A percentile compares a stretch with the other conserved stretches of the same genome.
Conservation (phyloP, 2,113 vertebrate genomes). For the Genyomyrus donnyi region DNA sequence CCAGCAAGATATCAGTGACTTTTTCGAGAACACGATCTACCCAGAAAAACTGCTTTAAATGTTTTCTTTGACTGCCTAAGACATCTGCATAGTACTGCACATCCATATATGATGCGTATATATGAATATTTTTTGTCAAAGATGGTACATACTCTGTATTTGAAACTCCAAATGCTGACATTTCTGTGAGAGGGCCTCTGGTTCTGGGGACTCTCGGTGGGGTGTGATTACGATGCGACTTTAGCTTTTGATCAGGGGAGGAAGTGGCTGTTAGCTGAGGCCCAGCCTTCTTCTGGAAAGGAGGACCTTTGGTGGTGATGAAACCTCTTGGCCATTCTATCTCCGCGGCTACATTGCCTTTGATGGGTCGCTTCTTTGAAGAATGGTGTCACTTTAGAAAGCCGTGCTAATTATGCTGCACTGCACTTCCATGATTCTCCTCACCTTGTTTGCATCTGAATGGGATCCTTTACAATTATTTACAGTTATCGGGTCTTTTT, state of each 20-base stretch:
- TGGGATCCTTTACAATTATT: background rate
- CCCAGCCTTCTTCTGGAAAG: background rate
- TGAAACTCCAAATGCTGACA: background rate
- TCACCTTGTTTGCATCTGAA: conserved; percentile 11
- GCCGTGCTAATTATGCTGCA: conserved; percentile 40
- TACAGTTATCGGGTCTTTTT: background rate
- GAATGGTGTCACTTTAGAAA: conserved; percentile 38
- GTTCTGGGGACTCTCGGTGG: background rate
- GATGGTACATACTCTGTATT: background rate
- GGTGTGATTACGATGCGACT: background rate
- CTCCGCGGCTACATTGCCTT: conserved; percentile 25
- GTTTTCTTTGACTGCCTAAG: background rate
- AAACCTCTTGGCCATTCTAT: conserved; percentile 28
- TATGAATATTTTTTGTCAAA: background rate
- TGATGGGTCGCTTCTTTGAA: conserved; percentile 39
- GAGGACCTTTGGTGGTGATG: background rate
- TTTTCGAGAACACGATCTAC: background rate
- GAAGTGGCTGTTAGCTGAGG: background rate
- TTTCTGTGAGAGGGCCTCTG: background rate
- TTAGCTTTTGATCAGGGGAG: background rate
- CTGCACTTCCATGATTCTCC: conserved; percentile 33
- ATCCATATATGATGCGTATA: background rate
- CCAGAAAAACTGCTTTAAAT: background rate
- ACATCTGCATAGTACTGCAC: background rate
- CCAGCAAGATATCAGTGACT: background rate